A percentile compares a stretch with the other conserved stretches of the same genome.
phyloP scores from a whole-genome alignment of 2,888 invertebrate species.

The Eupithecia centaureata region DNA sequence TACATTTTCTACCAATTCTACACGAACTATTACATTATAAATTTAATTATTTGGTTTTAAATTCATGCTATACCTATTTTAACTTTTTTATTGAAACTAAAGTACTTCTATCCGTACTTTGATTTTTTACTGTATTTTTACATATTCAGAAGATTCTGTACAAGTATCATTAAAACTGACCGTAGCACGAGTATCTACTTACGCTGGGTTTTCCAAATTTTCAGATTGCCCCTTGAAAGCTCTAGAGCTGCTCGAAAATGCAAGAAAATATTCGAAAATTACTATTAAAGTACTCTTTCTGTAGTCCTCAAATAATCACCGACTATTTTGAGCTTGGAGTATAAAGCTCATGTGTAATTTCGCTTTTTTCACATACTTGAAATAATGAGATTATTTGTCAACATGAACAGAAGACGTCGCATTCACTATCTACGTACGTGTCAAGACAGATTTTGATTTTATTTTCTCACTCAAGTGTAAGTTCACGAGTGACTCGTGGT shows the following conservation, averaged over 20 bases:
- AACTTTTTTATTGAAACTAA: neutral
- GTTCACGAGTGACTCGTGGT: no score
- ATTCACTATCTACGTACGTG: neutral
- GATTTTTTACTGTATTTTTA: neutral
- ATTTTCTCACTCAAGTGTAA: no score
- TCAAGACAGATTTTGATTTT: no score
- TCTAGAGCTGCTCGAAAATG: slow-evolving; percentile 14
- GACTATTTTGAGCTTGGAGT: neutral
- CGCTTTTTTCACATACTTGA: neutral
- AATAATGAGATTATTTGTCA: neutral
- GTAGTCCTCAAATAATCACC: neutral
- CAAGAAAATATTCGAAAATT: slow-evolving; percentile 17
- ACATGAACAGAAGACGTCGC: neutral
- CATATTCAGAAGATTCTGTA: neutral
- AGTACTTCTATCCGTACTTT: neutral
- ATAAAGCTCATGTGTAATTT: neutral
- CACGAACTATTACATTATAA: neutral
- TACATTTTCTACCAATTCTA: neutral
- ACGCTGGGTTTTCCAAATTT: slow-evolving; percentile 1
- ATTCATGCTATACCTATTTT: neutral
- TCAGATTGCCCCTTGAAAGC: slow-evolving; percentile 13
- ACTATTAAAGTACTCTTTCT: neutral
- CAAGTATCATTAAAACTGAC: slow-evolving; percentile 2
- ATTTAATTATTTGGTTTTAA: neutral
- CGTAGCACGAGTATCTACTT: neutral